phyloP scores from a whole-genome alignment of 2,888 invertebrate genomes.

The Lasioglossum morio region DNA sequence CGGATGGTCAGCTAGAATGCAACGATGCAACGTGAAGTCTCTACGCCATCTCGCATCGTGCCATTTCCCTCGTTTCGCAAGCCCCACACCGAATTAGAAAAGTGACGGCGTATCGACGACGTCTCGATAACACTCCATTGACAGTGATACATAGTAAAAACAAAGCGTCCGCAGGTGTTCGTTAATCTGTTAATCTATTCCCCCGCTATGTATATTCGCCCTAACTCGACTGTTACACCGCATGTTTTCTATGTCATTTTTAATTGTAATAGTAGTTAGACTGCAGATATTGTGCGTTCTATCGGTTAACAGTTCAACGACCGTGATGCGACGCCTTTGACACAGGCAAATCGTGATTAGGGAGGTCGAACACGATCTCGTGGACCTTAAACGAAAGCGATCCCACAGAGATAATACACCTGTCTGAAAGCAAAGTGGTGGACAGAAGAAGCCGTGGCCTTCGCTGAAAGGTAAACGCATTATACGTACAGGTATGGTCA shows the following conservation, averaged over 20 bases:
- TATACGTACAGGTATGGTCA: slow-evolving; percentile 50
- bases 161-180: slow-evolving; percentile 11
- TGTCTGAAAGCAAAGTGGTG: slow-evolving; percentile 22
- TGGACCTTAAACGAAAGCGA: not conserved
- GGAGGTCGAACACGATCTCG: not conserved
- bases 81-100: slow-evolving; percentile 62
- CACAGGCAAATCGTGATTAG: slow-evolving; percentile 11
- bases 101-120: not conserved
- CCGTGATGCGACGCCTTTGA: slow-evolving; percentile 14
- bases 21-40: not conserved
- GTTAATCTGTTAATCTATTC: slow-evolving; percentile 11
- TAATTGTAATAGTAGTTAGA: not conserved
- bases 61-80: slow-evolving; percentile 45
- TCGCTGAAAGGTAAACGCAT: slow-evolving; percentile 34
- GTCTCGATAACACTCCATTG: not conserved
- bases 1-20: not conserved
- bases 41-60: slow-evolving; percentile 1
- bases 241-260: not conserved
- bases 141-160: not conserved
- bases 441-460: not conserved
- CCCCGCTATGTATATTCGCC: not conserved
- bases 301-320: slow-evolving; percentile 32
- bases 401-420: slow-evolving; percentile 9
- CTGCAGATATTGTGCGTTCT: not conserved
- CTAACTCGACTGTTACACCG: not conserved